Evolutionary conservation across 2,113 vertebrate species (phyloP), one percentile per base, ranked within the genome.

Genomic region (Dicaeum eximium): DNA sequence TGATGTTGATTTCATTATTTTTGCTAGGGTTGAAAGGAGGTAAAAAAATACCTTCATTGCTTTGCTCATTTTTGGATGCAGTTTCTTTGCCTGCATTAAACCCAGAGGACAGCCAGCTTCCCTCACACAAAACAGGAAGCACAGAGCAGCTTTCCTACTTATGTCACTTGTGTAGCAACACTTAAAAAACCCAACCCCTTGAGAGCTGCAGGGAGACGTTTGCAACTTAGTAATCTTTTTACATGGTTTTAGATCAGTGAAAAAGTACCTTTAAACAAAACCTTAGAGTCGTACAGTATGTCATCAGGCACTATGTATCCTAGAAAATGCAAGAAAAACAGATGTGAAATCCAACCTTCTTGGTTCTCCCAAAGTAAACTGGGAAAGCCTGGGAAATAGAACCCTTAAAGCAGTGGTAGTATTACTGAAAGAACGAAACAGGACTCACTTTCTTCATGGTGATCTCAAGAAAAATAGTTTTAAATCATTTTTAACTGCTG

Each of bases 381-480:
- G 27, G 31, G 30, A 72, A 64, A 8, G 20, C 4, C 7, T 5
- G 40, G 4, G 16, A 75, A 60, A n/a, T 0, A 1, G 25, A 91
- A 61, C 19, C 9, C 21, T 58, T 56, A 48, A n/a, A 77, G 44
- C 61, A 82, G 21, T 11, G 25, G 12, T 8, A 44, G 7, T 9
- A 30, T 15, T 62, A 62, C 0, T 38, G 27, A 50, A 31, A 58
- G 48, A 77, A 20, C 57, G 69, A 40, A 80, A 72, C 14, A 45
- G 3, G 10, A 64, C 33, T 47, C 31, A 33, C 31, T 65, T 33
- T 45, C 85, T 65, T 67, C 24, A 64, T 7, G 40, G 7, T 50
- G 51, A 72, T 69, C 7, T 21, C 60, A 71, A 51, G 37, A 67
- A 19, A 92, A 42, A 31, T 7, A 19, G 4, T 30, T 74, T 60